Evolutionary conservation across 2,888 invertebrate species (phyloP), one percentile per base, ranked within the genome.

Genomic region (Desoria tigrina): DNA sequence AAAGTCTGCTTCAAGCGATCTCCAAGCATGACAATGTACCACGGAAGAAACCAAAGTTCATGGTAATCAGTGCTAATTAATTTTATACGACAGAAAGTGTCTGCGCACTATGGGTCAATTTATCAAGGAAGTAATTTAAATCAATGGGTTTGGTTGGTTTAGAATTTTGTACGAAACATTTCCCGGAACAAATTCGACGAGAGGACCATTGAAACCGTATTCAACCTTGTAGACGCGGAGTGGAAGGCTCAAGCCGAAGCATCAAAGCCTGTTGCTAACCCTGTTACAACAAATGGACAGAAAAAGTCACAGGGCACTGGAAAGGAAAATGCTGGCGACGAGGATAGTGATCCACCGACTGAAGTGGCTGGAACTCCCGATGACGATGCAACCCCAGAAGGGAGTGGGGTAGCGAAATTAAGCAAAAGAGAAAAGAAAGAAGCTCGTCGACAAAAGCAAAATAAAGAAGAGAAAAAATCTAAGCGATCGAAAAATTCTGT

Each of bases 11-110:
- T 42, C 84, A 88, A 72, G 84, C 82, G 2, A 83, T 94, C 56
- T 86, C 88, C 60, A 85, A 84, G 59, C 85, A 86, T 78, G 87
- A 88, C 45, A 94, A 94, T 78, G 88, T 94, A 74, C 94, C 94
- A 3, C 84, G 92, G 24, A 94, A 93, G 80, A 90, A 90, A 79
- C 83, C 84, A 0, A 94, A 92, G 79, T 94, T 94, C 77, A 76
- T 80, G 79, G 81, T 81, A 74, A 68, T 32, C 32, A n/a, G 4
- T 45, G 16, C n/a, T 9, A 45, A 45, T 49, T 61, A n/a, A 32
- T 18, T 21, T 11, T 11, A 32, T 32, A 32, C n/a, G n/a, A n/a
- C n/a, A n/a, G n/a, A n/a, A n/a, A n/a, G n/a, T n/a, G n/a, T n/a
- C n/a, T n/a, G n/a, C n/a, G n/a, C n/a, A n/a, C n/a, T n/a, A n/a